Evolutionary conservation across 2,888 invertebrate species (phyloP).

Genomic region (Psylliodes chrysocephalus): DNA sequence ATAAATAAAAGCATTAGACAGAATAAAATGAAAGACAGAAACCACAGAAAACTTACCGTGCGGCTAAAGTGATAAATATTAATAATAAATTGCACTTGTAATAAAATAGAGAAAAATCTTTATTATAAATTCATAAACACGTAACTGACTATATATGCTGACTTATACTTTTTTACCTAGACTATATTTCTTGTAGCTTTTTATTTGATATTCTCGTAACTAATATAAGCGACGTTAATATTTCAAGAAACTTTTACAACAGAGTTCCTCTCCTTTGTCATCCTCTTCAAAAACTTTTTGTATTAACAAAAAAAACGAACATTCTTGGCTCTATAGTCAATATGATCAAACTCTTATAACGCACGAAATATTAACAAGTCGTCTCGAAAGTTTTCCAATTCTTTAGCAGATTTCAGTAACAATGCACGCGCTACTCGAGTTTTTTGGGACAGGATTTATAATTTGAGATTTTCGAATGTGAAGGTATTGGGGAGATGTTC

Average conservation of each 20-base stretch:
- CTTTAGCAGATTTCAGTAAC: conserved; percentile 47
- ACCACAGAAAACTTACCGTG: too few species aligned
- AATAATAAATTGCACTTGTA: too few species aligned
- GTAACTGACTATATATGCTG: too few species aligned
- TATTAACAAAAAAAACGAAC: conserved; percentile 40
- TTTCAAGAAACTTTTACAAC: conserved; percentile 3
- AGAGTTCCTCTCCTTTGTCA: conserved; percentile 36
- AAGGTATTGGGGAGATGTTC: too few species aligned
- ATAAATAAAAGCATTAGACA: too few species aligned
- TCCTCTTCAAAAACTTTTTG: conserved; percentile 40
- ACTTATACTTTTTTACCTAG: too few species aligned
- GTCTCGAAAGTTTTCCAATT: conserved; percentile 42
- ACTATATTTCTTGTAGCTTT: too few species aligned
- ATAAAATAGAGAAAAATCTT: too few species aligned
- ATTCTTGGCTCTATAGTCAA: conserved; percentile 42
- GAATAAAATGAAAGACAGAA: too few species aligned
- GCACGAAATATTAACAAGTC: conserved; percentile 52
- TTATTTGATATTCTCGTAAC: background rate
- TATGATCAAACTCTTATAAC: conserved; percentile 50
- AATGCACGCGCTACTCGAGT: conserved; percentile 30
- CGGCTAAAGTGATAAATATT: too few species aligned
- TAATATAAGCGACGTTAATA: conserved; percentile 12
- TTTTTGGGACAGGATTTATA: background rate
- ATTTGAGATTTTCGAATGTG: conserved; percentile 4
- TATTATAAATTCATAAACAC: too few species aligned